A percentile compares a stretch with the other conserved stretches of the same genome.
Evolutionary conservation across 2,888 invertebrate species (phyloP).

Genomic region (Germaria angustata): DNA sequence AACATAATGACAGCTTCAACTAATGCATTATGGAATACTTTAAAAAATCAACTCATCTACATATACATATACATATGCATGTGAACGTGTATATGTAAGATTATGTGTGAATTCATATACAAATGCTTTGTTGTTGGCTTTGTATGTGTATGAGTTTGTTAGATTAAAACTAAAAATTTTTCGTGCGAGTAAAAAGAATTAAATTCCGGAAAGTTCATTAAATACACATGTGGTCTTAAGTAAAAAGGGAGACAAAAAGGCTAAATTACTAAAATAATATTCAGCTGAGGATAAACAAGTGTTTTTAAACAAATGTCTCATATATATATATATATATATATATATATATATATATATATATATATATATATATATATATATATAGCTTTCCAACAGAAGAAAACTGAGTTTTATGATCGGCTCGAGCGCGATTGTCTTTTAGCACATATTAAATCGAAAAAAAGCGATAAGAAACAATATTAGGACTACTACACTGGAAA

Average conservation of each 20-base stretch:
- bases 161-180: not conserved
- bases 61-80: not conserved
- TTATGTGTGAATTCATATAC: no score
- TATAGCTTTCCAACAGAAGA: no score
- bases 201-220: constrained; percentile 44
- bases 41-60: constrained; percentile 1
- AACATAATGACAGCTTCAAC: constrained; percentile 60
- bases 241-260: not conserved
- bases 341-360: no score
- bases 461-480: no score
- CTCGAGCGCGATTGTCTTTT: no score
- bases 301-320: not conserved
- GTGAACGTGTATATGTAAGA: not conserved
- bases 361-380: no score
- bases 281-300: not conserved
- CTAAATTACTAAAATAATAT: not conserved
- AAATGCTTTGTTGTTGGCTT: not conserved
- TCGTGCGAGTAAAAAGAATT: not conserved
- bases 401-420: no score
- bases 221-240: constrained; percentile 48
- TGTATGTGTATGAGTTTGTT: constrained; percentile 12
- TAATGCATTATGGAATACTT: constrained; percentile 18
- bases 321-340: no score
- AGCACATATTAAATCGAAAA: no score
- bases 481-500: no score